Base-by-base conservation (phyloP, 2,888 invertebrate species). In the Rhamphomyia laevipes region DNA sequence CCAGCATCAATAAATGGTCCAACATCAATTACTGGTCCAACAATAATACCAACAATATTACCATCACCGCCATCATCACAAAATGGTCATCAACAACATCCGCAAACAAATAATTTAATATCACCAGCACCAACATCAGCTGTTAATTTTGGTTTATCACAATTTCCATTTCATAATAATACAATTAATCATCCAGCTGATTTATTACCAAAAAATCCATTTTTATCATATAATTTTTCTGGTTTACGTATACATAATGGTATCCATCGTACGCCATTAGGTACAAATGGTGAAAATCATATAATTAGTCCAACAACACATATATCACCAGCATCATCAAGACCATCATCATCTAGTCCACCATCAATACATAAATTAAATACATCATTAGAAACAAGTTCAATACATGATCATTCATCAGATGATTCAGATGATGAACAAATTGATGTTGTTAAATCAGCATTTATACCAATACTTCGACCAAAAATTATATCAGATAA, bases 361-460 rank as follows among this genome's bases (percentile, higher is more conserved):
- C 57, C 58, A 44, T 57, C 59, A 40, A 54, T 52, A 35, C 56
- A 56, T 52, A 69, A 68, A 56, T 59, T 70, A 47, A 78, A 78
- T 61, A 73, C 75, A 0, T 77, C 77, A 53, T 75, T 77, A 1
- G 78, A 79, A 63, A 76, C 76, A 16, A 80, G 78, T 61, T 83
- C 82, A 12, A 77, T 79, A 12, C 71, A 72, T 46, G 73, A 74
- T 37, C 68, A 71, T 44, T 65, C 67, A 13, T 76, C 79, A 5
- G 80, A 78, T 51, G 77, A 77, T 53, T 81, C 81, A 1, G 82
- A 82, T 43, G 83, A 84, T 51, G 83, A 83, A 60, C 80, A 80
- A 49, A 84, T 84, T 58, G 84, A 84, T 61, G 84, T 84, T 21
- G 84, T 84, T 0, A 82, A 81, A 59, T 84, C 84, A 0, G 84